Evolutionary conservation across 2,888 invertebrate genomes (phyloP), one percentile per base, ranked within the genome.

Genomic region (Nowickia ferox): DNA sequence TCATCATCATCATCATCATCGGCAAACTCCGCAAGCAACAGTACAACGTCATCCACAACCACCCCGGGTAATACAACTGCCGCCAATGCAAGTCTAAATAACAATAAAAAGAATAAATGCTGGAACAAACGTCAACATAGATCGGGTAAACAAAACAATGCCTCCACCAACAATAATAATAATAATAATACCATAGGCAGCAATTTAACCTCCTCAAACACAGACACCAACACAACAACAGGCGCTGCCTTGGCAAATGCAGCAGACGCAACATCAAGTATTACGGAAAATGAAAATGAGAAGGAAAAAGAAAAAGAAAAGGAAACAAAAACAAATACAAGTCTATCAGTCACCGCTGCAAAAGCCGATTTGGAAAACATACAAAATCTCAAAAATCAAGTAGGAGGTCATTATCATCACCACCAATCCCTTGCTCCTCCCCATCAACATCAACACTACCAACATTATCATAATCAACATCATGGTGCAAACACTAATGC

Each of bases 301-400:
- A 38, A 40, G 15, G 46, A 8, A 38, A 30, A 30, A 6, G 30
- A 30, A 30, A 30, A 30, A 30, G 30, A 30, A 30, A 30, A 30
- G 30, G 87, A 84, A 59, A 46, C 81, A 5, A 83, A 83, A 83
- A 59, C 40, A 42, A 84, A 69, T 83, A 59, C 48, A 42, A 84
- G 66, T 83, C 61, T 78, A 48, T 68, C 88, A 11, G 85, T 87
- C 55, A 88, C 44, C 5, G 88, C 88, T 9, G 88, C 88, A 6
- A 93, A 92, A 82, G 92, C 92, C 13, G 93, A 92, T 88, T 89
- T 92, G 82, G 92, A 92, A 86, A 92, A 92, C 78, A 92, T 92
- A 87, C 92, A 92, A 87, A 92, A 92, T 87, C 87, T 91, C 4
- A 92, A 92, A 77, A 92, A 92, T 89, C 92, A 92, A 89, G 89